A percentile compares a stretch with the other conserved stretches of the same genome.
Conservation (phyloP, 2,113 vertebrate genomes). For the Plotosus lineatus region DNA sequence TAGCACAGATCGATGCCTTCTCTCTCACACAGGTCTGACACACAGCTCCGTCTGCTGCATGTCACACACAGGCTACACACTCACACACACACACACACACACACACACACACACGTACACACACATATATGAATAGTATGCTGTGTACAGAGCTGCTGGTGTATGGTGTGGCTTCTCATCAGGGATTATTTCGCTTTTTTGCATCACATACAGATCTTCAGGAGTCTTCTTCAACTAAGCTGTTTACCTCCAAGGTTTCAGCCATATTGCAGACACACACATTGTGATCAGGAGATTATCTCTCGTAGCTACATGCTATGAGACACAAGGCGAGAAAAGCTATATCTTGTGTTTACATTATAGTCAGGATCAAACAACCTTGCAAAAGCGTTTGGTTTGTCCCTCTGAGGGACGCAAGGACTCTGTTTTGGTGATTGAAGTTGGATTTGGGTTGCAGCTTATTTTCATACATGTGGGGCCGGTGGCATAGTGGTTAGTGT, state of each 20-base stretch:
- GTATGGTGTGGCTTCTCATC: slow-evolving; percentile 27
- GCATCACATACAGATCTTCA: slow-evolving; percentile 27
- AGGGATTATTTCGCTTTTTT: slow-evolving; percentile 35
- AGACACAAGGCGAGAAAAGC: slow-evolving; percentile 12
- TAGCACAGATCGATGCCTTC: slow-evolving; percentile 62
- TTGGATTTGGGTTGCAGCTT: neutral
- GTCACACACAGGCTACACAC: slow-evolving; percentile 8
- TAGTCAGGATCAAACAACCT: neutral
- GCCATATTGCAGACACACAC: slow-evolving; percentile 44
- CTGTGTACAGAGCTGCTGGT: neutral
- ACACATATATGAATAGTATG: neutral
- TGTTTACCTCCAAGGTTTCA: slow-evolving; percentile 37
- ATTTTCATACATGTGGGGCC: too few species aligned
- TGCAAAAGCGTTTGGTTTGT: neutral
- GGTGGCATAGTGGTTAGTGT: too few species aligned
- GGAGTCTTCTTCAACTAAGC: slow-evolving; percentile 37
- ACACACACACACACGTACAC: neutral
- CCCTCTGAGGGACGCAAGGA: neutral
- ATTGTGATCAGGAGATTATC: slow-evolving; percentile 52
- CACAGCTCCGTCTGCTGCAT: slow-evolving; percentile 54
- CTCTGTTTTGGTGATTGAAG: neutral
- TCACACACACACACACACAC: slow-evolving; percentile 12
- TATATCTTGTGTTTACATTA: neutral
- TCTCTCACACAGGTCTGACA: slow-evolving; percentile 53
- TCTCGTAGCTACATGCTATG: slow-evolving; percentile 18